A percentile compares a stretch with the other conserved stretches of the same genome.
These are phyloP conservation scores for Notothenia rossii DNA, from an alignment of 2,113 vertebrate species.

Conservation along the genomic window DNA sequence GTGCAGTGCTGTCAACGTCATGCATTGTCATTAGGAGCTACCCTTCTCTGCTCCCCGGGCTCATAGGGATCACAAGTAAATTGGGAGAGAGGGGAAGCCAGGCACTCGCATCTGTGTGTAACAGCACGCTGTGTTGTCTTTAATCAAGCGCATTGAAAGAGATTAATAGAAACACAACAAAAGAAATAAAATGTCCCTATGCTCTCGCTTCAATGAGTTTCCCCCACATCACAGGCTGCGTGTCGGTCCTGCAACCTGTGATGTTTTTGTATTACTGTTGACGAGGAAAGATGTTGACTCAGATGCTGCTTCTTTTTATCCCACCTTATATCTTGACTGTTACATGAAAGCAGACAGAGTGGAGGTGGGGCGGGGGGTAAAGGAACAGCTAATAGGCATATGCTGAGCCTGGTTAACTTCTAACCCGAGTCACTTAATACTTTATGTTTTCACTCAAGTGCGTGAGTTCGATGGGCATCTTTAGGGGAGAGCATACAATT, in stretches of 20 bases:
- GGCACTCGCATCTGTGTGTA: conserved; percentile 37
- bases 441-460: conserved; percentile 57
- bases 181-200: conserved; percentile 49
- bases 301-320: conserved; percentile 72
- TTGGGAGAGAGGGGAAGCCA: conserved; percentile 23
- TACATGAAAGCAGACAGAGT: conserved; percentile 68
- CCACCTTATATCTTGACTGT: conserved; percentile 71
- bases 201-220: conserved; percentile 64
- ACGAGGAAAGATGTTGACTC: conserved; percentile 74
- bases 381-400: conserved; percentile 65
- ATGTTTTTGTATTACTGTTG: conserved; percentile 70
- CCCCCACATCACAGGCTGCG: conserved; percentile 66
- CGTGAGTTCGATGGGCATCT: conserved; percentile 52
- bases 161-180: conserved; percentile 62
- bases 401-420: conserved; percentile 71
- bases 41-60: conserved; percentile 22
- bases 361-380: neutral
- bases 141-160: conserved; percentile 69
- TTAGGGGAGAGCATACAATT: conserved; percentile 50
- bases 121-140: conserved; percentile 62
- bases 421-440: conserved; percentile 56
- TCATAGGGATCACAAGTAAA: conserved; percentile 36
- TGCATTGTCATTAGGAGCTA: conserved; percentile 54
- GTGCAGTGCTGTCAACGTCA: conserved; percentile 45
- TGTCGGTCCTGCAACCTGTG: conserved; percentile 69